A percentile compares a stretch with the other conserved stretches of the same genome.
These are phyloP conservation scores for Shinisaurus crocodilurus DNA, from an alignment of 2,113 vertebrate genomes.

Conservation along the genomic window DNA sequence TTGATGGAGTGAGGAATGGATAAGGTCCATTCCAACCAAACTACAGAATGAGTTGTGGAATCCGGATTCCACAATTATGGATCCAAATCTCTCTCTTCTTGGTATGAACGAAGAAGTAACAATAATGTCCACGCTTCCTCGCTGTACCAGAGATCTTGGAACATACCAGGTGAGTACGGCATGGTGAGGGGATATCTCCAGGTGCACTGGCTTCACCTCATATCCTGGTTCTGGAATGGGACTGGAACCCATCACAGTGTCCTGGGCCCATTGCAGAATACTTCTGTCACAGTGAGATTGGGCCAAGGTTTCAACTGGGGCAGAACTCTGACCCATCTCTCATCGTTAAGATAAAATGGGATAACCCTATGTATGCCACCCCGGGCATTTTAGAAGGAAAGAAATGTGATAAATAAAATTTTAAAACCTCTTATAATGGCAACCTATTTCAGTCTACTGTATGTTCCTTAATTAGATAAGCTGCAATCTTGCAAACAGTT, in stretches of 20 bases:
- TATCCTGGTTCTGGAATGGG: neutral
- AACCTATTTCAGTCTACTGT: neutral
- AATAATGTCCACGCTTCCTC: neutral
- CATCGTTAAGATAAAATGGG: neutral
- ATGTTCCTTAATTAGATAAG: neutral
- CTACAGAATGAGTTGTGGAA: neutral
- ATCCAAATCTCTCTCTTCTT: neutral
- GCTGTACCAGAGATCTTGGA: neutral
- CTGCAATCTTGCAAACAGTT: neutral
- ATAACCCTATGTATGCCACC: too few relatives aligned
- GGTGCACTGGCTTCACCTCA: neutral
- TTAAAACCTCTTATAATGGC: neutral
- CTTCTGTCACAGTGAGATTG: neutral
- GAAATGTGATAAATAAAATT: too few relatives aligned
- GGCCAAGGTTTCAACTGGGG: neutral
- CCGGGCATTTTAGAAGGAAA: neutral
- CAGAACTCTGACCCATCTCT: neutral
- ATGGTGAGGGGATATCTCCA: neutral
- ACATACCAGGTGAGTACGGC: neutral
- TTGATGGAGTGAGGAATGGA: neutral
- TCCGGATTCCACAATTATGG: neutral
- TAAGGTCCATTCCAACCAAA: neutral
- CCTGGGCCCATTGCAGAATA: neutral
- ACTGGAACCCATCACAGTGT: neutral
- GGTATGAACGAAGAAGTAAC: neutral